A percentile compares a stretch with the other conserved stretches of the same genome.
phyloP scores from a whole-genome alignment of 2,888 invertebrate genomes.

The Troides helena region DNA sequence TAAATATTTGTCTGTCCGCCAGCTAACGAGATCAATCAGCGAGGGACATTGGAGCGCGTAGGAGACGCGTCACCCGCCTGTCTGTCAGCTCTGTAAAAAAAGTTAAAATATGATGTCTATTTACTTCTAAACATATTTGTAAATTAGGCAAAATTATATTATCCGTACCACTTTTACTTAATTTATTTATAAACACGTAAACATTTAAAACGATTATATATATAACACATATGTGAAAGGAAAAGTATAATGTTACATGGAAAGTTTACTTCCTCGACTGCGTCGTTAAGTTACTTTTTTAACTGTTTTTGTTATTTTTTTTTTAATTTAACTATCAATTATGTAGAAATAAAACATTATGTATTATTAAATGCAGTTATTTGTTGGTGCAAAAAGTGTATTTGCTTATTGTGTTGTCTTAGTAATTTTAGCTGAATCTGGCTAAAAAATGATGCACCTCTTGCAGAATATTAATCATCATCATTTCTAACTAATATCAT shows the following conservation, averaged over 20 bases:
- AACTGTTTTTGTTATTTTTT: neutral
- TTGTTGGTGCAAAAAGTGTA: too few relatives aligned
- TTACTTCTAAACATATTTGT: neutral
- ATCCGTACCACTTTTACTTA: neutral
- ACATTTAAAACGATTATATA: too few relatives aligned
- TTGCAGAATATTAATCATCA: too few relatives aligned
- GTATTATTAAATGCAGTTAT: too few relatives aligned
- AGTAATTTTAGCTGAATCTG: too few relatives aligned
- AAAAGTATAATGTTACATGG: neutral
- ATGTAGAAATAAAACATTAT: neutral
- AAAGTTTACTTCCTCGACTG: neutral
- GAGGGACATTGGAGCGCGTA: conserved; percentile 5
- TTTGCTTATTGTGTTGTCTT: too few relatives aligned
- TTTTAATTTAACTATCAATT: neutral
- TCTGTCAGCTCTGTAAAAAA: neutral
- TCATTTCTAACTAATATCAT: too few relatives aligned
- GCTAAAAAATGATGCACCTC: too few relatives aligned
- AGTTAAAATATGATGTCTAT: neutral
- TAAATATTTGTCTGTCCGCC: neutral
- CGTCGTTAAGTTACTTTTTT: neutral
- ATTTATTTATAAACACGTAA: neutral
- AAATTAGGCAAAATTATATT: neutral
- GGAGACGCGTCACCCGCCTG: neutral
- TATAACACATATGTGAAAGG: too few relatives aligned
- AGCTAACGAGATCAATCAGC: conserved; percentile 20